phyloP scores from a whole-genome alignment of 2,888 invertebrate genomes.

The Euclidia mi region DNA sequence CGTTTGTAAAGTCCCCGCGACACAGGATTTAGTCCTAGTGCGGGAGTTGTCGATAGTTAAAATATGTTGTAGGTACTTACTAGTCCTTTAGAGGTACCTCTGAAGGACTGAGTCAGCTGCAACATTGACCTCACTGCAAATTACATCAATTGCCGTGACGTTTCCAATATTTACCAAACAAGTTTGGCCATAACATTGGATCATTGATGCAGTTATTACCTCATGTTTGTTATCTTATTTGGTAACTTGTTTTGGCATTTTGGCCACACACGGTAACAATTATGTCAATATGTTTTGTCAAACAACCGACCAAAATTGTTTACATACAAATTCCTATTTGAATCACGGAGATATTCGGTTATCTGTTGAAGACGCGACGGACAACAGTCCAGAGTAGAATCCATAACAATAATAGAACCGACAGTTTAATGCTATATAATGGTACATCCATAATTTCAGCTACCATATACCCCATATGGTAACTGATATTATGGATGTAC shows the following conservation, averaged over 20 bases:
- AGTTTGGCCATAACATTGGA: conserved; percentile 50
- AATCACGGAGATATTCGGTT: conserved; percentile 26
- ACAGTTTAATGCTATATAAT: too few relatives aligned
- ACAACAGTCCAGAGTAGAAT: not conserved
- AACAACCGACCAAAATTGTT: conserved; percentile 46
- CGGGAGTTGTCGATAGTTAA: too few relatives aligned
- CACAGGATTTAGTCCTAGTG: too few relatives aligned
- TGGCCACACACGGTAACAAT: conserved; percentile 61
- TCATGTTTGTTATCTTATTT: conserved; percentile 72
- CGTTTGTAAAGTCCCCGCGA: too few relatives aligned
- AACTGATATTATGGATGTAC: too few relatives aligned
- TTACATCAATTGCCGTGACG: conserved; percentile 46
- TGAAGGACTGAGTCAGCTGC: not conserved
- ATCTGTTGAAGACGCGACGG: conserved; percentile 2
- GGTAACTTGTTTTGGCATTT: conserved; percentile 76
- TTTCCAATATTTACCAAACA: conserved; percentile 43
- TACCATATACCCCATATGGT: too few relatives aligned
- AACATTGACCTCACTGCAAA: conserved; percentile 41
- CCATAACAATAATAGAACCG: conserved; percentile 1
- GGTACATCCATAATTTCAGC: too few relatives aligned
- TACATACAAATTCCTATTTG: conserved; percentile 41
- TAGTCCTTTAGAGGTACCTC: too few relatives aligned
- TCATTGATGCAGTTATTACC: conserved; percentile 62
- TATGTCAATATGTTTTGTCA: conserved; percentile 74
- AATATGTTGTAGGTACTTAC: too few relatives aligned